A percentile compares a stretch with the other conserved stretches of the same genome.
phyloP scores from a whole-genome alignment of 2,888 invertebrate species.

The Drosophila incognita region DNA sequence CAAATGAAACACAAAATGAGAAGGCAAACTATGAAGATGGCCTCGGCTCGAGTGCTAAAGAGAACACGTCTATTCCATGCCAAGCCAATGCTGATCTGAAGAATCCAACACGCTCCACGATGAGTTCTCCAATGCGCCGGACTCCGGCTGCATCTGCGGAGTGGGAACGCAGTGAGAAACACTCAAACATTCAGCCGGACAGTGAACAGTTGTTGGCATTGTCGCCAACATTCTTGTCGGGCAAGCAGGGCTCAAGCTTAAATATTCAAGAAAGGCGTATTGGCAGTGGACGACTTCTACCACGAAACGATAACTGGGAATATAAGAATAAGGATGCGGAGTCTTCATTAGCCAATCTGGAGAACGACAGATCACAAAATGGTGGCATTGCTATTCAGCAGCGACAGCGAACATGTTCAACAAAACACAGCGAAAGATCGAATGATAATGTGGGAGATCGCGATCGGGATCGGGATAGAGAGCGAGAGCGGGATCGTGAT shows the following conservation, averaged over 20 bases:
- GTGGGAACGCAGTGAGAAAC: conserved; percentile 48
- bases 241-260: conserved; percentile 32
- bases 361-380: conserved; percentile 49
- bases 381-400: conserved; percentile 41
- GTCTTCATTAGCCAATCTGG: conserved; percentile 8
- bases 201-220: conserved; percentile 49
- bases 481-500: conserved; percentile 74
- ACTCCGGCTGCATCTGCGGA: conserved; percentile 12
- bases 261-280: conserved; percentile 87
- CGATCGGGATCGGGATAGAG: conserved; percentile 28
- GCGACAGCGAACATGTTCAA: conserved; percentile 49
- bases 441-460: conserved; percentile 29
- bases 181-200: conserved; percentile 16
- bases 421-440: conserved; percentile 36
- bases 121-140: conserved; percentile 18
- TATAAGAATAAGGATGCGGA: conserved; percentile 73
- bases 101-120: conserved; percentile 3
- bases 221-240: conserved; percentile 54
- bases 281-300: conserved; percentile 92
- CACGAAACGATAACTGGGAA: conserved; percentile 87
- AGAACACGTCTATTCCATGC: not conserved
- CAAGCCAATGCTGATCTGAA: conserved; percentile 10
- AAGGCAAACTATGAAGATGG: conserved; percentile 35
- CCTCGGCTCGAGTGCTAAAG: not conserved
- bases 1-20: conserved; percentile 46